Evolutionary conservation across 2,113 vertebrate species (phyloP).

Genomic region (Phainopepla nitens): DNA sequence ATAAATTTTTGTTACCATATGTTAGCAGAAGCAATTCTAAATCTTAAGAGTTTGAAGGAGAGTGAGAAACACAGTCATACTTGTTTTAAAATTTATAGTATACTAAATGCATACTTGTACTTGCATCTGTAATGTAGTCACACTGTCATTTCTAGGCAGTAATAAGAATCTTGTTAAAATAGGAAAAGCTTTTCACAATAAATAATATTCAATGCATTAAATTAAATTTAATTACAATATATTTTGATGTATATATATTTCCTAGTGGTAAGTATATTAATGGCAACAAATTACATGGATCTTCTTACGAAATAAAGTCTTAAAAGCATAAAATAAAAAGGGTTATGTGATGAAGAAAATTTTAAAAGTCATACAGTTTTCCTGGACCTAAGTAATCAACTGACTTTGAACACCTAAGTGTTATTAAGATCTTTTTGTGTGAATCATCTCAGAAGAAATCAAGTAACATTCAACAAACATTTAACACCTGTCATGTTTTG

Average conservation of each 20-base stretch:
- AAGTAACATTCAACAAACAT: constrained; percentile 2
- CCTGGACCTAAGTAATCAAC: neutral
- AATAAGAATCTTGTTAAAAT: neutral
- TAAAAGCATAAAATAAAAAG: neutral
- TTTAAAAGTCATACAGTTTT: neutral
- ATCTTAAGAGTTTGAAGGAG: neutral
- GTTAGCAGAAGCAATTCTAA: neutral
- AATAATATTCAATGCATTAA: neutral
- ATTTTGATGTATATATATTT: neutral
- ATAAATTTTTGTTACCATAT: neutral
- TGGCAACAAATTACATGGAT: neutral
- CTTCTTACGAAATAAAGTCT: neutral
- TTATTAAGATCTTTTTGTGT: neutral
- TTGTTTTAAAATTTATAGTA: neutral
- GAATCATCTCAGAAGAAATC: neutral
- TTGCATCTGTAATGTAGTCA: neutral
- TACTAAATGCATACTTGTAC: neutral
- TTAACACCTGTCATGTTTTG: constrained; percentile 59
- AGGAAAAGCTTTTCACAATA: neutral
- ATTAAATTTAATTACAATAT: neutral
- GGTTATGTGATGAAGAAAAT: neutral
- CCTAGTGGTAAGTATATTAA: neutral
- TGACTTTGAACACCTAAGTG: neutral
- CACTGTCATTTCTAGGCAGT: neutral
- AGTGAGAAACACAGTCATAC: neutral